Conservation (phyloP, 2,888 invertebrate species). For the Hyppa rectilinea region DNA sequence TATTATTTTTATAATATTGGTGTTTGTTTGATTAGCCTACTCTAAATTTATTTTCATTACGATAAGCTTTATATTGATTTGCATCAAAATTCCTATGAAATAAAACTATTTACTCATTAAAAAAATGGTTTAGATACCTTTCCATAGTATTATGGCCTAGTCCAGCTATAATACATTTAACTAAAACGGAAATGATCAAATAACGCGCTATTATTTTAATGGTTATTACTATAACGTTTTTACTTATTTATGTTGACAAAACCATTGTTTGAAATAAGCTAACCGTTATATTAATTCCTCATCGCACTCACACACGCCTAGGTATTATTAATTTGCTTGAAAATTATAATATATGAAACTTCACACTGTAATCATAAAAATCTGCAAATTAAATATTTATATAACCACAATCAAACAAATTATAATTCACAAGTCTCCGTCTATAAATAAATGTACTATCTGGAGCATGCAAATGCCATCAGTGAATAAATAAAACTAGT, state of each 20-base stretch:
- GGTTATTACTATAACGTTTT: background rate
- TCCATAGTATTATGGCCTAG: background rate
- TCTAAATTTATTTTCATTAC: conserved; percentile 12
- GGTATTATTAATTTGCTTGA: background rate
- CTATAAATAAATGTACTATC: conserved; percentile 36
- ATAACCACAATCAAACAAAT: conserved; percentile 27
- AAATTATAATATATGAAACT: background rate
- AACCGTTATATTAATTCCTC: background rate
- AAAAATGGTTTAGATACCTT: conserved; percentile 7
- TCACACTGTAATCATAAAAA: background rate
- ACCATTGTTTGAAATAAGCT: background rate
- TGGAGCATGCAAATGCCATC: conserved; percentile 46
- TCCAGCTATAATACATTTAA: background rate
- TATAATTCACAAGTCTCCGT: conserved; percentile 26
- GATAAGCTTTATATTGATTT: conserved; percentile 16
- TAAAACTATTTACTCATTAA: conserved; percentile 18
- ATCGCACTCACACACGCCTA: background rate
- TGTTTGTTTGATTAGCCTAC: conserved; percentile 13
- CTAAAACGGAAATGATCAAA: background rate
- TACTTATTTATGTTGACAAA: background rate
- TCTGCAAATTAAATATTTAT: background rate
- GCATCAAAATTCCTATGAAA: background rate
- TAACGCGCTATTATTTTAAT: background rate
- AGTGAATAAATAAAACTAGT: conserved; percentile 29
- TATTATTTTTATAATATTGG: background rate